Evolutionary conservation across 2,113 vertebrate genomes (phyloP).

Genomic region (Oncorhynchus kisutch): DNA sequence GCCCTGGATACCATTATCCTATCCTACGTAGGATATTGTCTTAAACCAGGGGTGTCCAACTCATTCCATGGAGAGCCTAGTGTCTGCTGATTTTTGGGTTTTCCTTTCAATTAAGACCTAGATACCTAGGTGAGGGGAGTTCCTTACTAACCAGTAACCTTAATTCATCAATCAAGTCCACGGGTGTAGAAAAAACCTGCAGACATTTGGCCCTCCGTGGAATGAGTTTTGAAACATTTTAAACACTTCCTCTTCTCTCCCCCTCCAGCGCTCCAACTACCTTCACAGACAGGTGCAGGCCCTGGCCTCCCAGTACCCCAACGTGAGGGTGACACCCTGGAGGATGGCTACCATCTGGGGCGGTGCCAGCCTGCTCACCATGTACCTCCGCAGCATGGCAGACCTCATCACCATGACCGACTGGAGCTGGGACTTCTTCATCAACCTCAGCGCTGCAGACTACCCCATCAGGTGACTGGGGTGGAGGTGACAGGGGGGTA

Average conservation of each 20-base stretch:
- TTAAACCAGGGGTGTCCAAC: too few species aligned
- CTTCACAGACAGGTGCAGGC: constrained; percentile 87
- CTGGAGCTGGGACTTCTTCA: constrained; percentile 99
- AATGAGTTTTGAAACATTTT: too few species aligned
- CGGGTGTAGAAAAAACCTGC: too few species aligned
- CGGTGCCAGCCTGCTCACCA: constrained; percentile 92
- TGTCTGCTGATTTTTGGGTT: too few species aligned
- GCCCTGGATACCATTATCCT: too few species aligned
- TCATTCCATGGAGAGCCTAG: too few species aligned
- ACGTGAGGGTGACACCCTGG: constrained; percentile 93
- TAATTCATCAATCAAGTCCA: too few species aligned
- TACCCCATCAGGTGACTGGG: constrained; percentile 91
- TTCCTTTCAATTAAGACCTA: too few species aligned
- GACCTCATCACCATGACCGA: constrained; percentile 93
- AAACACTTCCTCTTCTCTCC: background rate
- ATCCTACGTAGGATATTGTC: too few species aligned
- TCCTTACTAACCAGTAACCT: too few species aligned
- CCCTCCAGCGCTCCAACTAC: constrained; percentile 88
- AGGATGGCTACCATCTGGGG: constrained; percentile 99
- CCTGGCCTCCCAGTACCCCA: constrained; percentile 82
- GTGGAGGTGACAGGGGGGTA: background rate
- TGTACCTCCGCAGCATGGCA: constrained; percentile 92
- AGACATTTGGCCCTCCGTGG: too few species aligned
- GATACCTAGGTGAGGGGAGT: too few species aligned
- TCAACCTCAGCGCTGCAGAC: constrained; percentile 97